These are phyloP conservation scores for Mirounga angustirostris DNA, from an alignment of 2,113 vertebrate species.

Conservation along the genomic window DNA sequence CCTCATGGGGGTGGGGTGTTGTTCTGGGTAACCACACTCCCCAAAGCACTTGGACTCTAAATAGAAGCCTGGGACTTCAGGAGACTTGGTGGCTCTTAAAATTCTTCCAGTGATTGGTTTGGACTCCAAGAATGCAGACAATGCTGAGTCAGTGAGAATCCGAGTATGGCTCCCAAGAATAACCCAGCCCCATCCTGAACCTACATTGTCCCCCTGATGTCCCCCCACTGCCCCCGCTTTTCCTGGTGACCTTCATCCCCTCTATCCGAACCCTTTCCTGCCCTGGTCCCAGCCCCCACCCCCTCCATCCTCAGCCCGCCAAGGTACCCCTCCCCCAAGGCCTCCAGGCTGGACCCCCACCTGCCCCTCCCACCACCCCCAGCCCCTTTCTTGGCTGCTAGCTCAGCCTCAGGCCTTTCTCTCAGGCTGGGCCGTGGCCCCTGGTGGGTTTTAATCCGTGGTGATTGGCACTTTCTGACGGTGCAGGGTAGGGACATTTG, in stretches of 20 bases:
- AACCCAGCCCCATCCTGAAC: not conserved
- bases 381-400: not conserved
- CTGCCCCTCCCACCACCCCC: not conserved
- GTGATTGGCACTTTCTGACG: slow-evolving; percentile 59
- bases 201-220: not conserved
- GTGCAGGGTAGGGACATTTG: slow-evolving; percentile 28
- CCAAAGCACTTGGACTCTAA: not conserved
- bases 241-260: not conserved
- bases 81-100: not conserved
- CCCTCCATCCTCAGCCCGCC: not conserved
- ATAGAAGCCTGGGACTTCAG: not conserved
- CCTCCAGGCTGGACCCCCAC: not conserved
- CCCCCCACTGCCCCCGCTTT: not conserved
- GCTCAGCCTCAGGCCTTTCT: slow-evolving; percentile 48
- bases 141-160: not conserved
- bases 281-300: not conserved
- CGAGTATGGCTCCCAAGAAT: not conserved
- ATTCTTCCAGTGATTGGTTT: not conserved
- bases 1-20: too few species aligned
- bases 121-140: not conserved
- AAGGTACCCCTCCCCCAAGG: not conserved
- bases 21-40: not conserved
- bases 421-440: not conserved
- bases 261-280: not conserved
- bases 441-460: slow-evolving; percentile 70